Conservation (phyloP, 1,140 invertebrate species). For the Pseudomyrmex dendroicus region DNA sequence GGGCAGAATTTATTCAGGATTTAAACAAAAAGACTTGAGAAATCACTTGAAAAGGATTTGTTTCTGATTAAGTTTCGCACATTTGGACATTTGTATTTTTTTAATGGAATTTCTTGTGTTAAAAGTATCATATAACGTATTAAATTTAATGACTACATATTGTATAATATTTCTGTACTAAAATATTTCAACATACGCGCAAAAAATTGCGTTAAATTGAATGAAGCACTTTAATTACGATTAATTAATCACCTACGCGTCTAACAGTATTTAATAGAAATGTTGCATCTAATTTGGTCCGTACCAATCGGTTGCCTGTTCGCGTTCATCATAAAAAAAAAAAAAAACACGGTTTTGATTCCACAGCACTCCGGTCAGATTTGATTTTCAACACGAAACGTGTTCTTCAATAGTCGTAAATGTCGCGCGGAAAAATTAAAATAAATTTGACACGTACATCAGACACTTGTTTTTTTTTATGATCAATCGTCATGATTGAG, state of each 20-base stretch:
- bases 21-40: neutral
- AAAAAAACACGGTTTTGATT: neutral
- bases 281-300: neutral
- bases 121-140: too few relatives aligned
- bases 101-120: too few relatives aligned
- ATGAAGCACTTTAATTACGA: slow-evolving; percentile 22
- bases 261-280: neutral
- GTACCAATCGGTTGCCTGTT: neutral
- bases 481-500: neutral
- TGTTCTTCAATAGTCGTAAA: slow-evolving; percentile 8
- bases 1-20: neutral
- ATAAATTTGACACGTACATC: slow-evolving; percentile 1
- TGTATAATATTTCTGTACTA: neutral
- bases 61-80: too few relatives aligned
- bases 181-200: neutral
- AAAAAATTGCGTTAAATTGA: slow-evolving; percentile 33
- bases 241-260: neutral
- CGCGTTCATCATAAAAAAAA: neutral
- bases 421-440: neutral
- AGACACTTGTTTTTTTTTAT: neutral
- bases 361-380: too few relatives aligned
- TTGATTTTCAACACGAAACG: slow-evolving; percentile 28
- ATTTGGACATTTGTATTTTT: too few relatives aligned
- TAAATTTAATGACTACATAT: too few relatives aligned
- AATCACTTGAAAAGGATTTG: too few relatives aligned